Conservation (phyloP, 2,888 invertebrate genomes). For the Athalia circularis region DNA sequence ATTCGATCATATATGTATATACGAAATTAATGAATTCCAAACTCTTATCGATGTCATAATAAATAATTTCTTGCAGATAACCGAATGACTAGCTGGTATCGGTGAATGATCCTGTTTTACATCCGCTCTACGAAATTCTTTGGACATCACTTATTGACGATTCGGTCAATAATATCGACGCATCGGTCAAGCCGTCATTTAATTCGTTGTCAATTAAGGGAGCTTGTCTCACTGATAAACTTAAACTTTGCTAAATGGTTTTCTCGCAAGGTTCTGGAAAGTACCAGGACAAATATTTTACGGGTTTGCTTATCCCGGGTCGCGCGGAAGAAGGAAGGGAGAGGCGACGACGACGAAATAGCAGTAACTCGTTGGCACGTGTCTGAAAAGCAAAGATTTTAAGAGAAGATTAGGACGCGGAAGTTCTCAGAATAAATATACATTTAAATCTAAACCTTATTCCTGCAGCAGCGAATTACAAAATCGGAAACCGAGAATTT, state of each 20-base stretch:
- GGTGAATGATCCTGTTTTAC: too few relatives aligned
- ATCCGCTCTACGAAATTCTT: too few relatives aligned
- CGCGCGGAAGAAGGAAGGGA: not conserved
- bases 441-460: constrained; percentile 25
- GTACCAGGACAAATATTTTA: constrained; percentile 28
- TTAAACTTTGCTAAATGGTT: constrained; percentile 34
- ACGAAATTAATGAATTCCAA: too few relatives aligned
- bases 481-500: not conserved
- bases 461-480: not conserved
- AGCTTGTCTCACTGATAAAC: constrained; percentile 17
- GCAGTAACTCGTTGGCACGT: not conserved
- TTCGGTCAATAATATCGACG: constrained; percentile 14
- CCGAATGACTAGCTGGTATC: too few relatives aligned
- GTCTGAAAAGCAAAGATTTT: constrained; percentile 30
- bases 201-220: constrained; percentile 10
- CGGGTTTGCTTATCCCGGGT: not conserved
- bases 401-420: constrained; percentile 12
- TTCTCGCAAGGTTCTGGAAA: constrained; percentile 23
- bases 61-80: too few relatives aligned
- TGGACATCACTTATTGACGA: not conserved
- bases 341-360: not conserved
- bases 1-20: too few relatives aligned
- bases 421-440: constrained; percentile 25
- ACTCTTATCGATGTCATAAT: too few relatives aligned
- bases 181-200: constrained; percentile 22